A percentile compares a stretch with the other conserved stretches of the same genome.
Evolutionary conservation across 2,113 vertebrate species (phyloP).

Genomic region (Panurus biarmicus): DNA sequence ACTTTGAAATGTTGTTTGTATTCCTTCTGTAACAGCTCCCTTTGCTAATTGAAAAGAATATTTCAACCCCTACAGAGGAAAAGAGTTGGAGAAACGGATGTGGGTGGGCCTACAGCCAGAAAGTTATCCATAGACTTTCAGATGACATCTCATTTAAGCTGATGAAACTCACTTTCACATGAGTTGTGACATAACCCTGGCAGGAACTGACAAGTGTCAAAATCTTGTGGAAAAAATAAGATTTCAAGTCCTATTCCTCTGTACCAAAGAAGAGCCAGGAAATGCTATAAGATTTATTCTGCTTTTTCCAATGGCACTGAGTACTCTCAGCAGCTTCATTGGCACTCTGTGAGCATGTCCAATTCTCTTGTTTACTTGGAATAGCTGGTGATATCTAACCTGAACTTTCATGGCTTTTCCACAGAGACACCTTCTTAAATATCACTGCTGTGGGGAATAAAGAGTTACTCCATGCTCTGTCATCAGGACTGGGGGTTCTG

Average conservation of each 20-base stretch:
- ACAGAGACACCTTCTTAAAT: neutral
- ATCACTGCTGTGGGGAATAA: neutral
- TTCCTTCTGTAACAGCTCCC: neutral
- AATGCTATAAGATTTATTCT: conserved; percentile 10
- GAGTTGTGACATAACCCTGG: conserved; percentile 41
- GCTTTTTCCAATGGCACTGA: neutral
- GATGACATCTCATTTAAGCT: conserved; percentile 5
- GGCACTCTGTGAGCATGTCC: neutral
- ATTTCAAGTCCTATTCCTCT: neutral
- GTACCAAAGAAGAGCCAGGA: neutral
- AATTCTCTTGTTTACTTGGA: neutral
- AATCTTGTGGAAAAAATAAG: conserved; percentile 33
- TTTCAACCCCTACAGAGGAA: neutral
- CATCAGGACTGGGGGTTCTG: neutral
- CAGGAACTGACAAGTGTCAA: conserved; percentile 53
- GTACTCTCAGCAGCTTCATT: neutral
- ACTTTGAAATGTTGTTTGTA: neutral
- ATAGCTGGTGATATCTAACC: neutral
- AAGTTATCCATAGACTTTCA: conserved; percentile 31
- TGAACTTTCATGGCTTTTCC: neutral
- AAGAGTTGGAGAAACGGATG: neutral
- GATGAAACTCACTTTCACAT: conserved; percentile 30
- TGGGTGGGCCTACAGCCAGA: conserved; percentile 17
- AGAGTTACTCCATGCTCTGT: neutral
- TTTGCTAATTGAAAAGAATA: neutral